Evolutionary conservation across 2,113 vertebrate genomes (phyloP), one percentile per base, ranked within the genome.

Genomic region (Petrocephalus microphthalmus): DNA sequence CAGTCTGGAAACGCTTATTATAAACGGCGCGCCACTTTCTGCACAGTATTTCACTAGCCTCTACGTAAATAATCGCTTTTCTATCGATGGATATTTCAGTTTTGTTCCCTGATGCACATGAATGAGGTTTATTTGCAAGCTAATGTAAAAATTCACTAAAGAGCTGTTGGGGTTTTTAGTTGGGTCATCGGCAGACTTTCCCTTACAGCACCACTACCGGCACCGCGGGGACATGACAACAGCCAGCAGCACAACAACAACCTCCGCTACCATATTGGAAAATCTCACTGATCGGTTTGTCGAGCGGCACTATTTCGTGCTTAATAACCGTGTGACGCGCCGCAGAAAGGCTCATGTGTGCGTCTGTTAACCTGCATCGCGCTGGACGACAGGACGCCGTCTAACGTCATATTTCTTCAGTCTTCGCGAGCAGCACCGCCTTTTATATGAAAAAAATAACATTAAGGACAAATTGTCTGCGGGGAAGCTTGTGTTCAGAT

Each of bases 131-230:
- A 95, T 96, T 97, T 96, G 94, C 96, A 95, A 97, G 97, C 96
- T 96, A 96, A 97, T 96, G 96, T 95, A 97, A 96, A 97, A 96
- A 96, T 95, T 97, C 97, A 96, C 94, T 94, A 94, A 93, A 91
- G 96, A 96, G 96, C 97, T 97, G 97, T 96, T 96, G 96, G 95
- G 25, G 95, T 96, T 96, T 94, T 94, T 93, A 92, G 96, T 96
- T 95, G 94, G 94, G 95, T 95, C 94, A 96, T 95, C 95, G 92
- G 96, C 96, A 95, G 96, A 97, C 95, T 96, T 96, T 99, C 97
- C 71, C 97, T 95, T 95, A 99, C 97, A 99, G 98, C 98, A 98
- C 98, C 97, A 98, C 98, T 98, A 99, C 97, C 96, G 98, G 98
- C 98, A 97, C 98, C 93, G 96, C 94, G 97, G 96, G 96, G 97